Evolutionary conservation across 53 echinoderm and acorn worm species (phyloP).

Genomic region (Temnopleurus reevesii): DNA sequence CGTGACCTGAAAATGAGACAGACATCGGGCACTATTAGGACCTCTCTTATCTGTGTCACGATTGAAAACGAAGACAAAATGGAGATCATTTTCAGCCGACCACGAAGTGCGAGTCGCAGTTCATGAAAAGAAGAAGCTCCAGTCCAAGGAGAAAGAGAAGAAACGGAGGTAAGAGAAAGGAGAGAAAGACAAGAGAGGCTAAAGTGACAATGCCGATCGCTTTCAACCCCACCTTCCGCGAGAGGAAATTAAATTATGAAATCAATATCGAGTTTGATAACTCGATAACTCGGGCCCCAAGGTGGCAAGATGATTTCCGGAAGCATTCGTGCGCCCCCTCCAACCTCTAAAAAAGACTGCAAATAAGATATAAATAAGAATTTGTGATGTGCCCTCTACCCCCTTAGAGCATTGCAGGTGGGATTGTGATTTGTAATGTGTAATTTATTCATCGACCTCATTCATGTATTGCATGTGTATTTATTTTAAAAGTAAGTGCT

Average conservation of each 20-base stretch:
- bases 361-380: neutral
- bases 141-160: neutral
- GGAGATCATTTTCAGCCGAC: slow-evolving; percentile 9
- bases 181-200: slow-evolving; percentile 20
- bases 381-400: too few relatives aligned
- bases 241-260: slow-evolving; percentile 52
- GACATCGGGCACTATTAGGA: neutral
- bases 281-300: slow-evolving; percentile 39
- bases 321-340: slow-evolving; percentile 35
- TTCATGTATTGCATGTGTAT: too few relatives aligned
- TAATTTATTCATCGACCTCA: too few relatives aligned
- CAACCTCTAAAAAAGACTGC: neutral
- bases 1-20: neutral
- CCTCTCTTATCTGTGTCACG: neutral
- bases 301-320: slow-evolving; percentile 36
- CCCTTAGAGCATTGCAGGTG: too few relatives aligned
- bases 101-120: slow-evolving; percentile 28
- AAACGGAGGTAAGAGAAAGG: too few relatives aligned
- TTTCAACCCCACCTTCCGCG: slow-evolving; percentile 37
- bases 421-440: too few relatives aligned
- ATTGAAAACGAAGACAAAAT: slow-evolving; percentile 10
- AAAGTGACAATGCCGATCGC: slow-evolving; percentile 43
- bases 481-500: too few relatives aligned
- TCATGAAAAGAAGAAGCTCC: slow-evolving; percentile 24
- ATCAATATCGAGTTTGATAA: slow-evolving; percentile 52